Conservation (phyloP, 2,797 vertebrate genomes). For the Ambastaia sidthimunki region DNA sequence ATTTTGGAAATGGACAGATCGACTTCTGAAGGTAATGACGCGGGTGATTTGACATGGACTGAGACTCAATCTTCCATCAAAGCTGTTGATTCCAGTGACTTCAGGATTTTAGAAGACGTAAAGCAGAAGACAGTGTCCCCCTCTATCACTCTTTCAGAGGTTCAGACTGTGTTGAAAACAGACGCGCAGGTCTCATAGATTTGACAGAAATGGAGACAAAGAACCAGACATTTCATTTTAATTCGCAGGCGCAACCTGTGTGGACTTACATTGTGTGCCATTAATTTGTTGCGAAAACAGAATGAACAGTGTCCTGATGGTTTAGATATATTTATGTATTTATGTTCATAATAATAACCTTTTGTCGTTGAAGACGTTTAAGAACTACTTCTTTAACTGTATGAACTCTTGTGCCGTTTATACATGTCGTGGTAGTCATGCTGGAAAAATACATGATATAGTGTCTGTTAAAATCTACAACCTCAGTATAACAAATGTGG, state of each 20-base stretch:
- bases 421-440: neutral
- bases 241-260: slow-evolving; percentile 84
- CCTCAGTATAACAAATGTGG: neutral
- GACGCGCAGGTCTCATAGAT: slow-evolving; percentile 90
- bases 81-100: slow-evolving; percentile 94
- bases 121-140: slow-evolving; percentile 92
- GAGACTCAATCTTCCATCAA: slow-evolving; percentile 95
- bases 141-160: slow-evolving; percentile 88
- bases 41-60: slow-evolving; percentile 96
- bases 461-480: neutral
- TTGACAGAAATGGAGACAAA: slow-evolving; percentile 95
- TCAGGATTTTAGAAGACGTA: slow-evolving; percentile 96
- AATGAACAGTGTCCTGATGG: neutral
- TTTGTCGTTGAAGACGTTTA: neutral
- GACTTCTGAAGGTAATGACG: slow-evolving; percentile 91
- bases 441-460: neutral
- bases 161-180: slow-evolving; percentile 91
- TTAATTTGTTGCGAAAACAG: neutral
- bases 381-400: neutral
- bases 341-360: neutral
- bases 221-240: slow-evolving; percentile 96
- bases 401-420: neutral
- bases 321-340: slow-evolving; percentile 5
- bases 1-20: slow-evolving; percentile 88
- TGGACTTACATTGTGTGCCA: slow-evolving; percentile 44